Base-by-base conservation (phyloP, 2,113 vertebrate genomes). In the Rostratula benghalensis region DNA sequence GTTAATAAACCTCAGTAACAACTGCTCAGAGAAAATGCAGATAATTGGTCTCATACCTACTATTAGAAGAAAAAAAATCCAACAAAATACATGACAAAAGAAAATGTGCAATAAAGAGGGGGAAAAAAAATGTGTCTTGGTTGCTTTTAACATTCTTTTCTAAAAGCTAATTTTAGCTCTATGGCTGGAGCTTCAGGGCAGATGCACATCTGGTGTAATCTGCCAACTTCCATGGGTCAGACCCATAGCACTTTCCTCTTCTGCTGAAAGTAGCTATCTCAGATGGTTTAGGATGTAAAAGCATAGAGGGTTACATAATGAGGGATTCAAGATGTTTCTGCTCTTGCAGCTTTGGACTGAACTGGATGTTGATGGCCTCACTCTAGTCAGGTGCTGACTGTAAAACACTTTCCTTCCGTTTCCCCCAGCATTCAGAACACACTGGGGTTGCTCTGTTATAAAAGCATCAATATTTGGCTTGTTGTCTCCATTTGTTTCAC, bases 21-120 rank as follows among this genome's bases (percentile, higher is more conserved):
- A 95, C 82, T 82, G 68, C 80, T 87, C 19, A 4, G 78, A 92
- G 83, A 90, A 97, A 97, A 91, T 21, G 48, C 31, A 83, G 68
- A 92, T 95, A 93, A 96, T 95, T 94, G 61, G 83, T 65, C 95
- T 89, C 89, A 83, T 96, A 83, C 69, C 82, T 90, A 74, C 81
- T 78, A 86, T 88, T 61, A 82, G 86, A 30, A 79, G 21, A 11
- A 84, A 57, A 73, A 50, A 69, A 46, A 69, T 46, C 7, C 59
- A 90, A 81, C 60, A 76, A 85, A 94, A 85, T 25, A 57, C 20
- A 63, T 10, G 74, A 87, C 68, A 74, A 91, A 88, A 71, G 76
- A 51, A 93, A 92, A 83, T 0, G 45, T 37, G 31, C 75, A 71
- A 78, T 60, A 28, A 51, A 23, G n/a, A 82, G 35, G 61, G 27